Base-by-base conservation (phyloP, 2,113 vertebrate genomes). In the Hippocampus mohnikei region DNA sequence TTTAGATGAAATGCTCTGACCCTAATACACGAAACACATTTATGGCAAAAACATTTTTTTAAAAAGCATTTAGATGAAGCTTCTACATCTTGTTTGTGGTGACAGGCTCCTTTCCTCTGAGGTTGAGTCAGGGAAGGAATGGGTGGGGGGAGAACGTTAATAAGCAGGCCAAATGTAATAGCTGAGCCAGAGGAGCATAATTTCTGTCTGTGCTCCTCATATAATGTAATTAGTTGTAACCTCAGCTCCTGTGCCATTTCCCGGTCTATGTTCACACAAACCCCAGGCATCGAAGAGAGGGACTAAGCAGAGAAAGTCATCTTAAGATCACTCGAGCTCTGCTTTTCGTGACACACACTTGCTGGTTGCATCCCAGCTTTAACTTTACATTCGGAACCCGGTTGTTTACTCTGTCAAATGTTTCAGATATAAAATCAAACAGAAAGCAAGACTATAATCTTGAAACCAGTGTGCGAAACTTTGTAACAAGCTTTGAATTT, bases 161-260 rank as follows among this genome's bases (percentile, higher is more conserved):
- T 89, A 70, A 84, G 86, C 81, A 78, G 83, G 81, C 81, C 83
- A 88, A 89, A 91, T 86, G 89, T 84, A 90, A 88, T 87, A 85
- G 84, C 76, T 71, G 78, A 78, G 83, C 87, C 83, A 79, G 81
- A 85, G 72, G 85, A 88, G 82, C 89, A 84, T 80, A 85, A 84
- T 88, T 84, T 78, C 85, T 87, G 82, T 80, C 78, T 81, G 82
- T 74, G 62, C 74, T 79, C 72, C 79, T 76, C 77, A 76, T 80
- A 83, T 88, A 91, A 93, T 91, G 79, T 63, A 90, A 92, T 93
- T 89, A 92, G 81, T 77, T 52, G 33, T 69, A 66, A 73, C 80
- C 71, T 53, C 71, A 76, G 62, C 50, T 75, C 66, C 72, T 70
- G 73, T 69, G 20, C n/a, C 48, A 16, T 16, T 76, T 70, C 78